These are phyloP conservation scores for Drosophila buzzatii DNA, from an alignment of 2,888 invertebrate species.

Conservation along the genomic window DNA sequence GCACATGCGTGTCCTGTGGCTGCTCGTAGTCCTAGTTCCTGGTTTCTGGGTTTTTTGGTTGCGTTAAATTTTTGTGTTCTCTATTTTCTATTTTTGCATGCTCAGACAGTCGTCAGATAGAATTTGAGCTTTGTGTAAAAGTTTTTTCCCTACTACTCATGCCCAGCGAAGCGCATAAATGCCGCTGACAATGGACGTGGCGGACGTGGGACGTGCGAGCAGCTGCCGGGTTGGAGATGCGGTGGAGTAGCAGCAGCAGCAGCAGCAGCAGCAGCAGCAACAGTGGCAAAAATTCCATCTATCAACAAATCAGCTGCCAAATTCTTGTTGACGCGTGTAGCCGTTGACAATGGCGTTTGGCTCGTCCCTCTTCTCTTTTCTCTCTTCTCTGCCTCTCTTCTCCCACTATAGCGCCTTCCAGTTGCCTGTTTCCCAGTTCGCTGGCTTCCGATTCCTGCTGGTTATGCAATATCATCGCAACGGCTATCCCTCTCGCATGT, in stretches of 20 bases:
- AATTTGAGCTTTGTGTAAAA: constrained; percentile 77
- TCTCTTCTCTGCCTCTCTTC: not conserved
- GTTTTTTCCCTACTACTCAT: constrained; percentile 53
- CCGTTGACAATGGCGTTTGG: constrained; percentile 66
- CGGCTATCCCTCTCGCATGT: constrained; percentile 4
- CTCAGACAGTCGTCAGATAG: constrained; percentile 71
- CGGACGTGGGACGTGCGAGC: not conserved
- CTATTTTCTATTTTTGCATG: constrained; percentile 67
- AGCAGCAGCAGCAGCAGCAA: constrained; percentile 27
- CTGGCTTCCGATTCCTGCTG: constrained; percentile 52
- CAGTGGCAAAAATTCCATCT: constrained; percentile 71
- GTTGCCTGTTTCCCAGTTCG: constrained; percentile 1
- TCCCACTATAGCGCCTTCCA: not conserved
- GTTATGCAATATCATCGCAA: constrained; percentile 61
- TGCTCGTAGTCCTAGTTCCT: constrained; percentile 23
- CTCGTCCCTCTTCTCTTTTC: not conserved
- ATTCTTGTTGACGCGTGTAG: constrained; percentile 80
- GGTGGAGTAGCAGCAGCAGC: constrained; percentile 1
- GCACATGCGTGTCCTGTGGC: constrained; percentile 64
- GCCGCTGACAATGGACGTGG: constrained; percentile 73
- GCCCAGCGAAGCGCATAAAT: constrained; percentile 74
- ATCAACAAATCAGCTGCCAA: constrained; percentile 80
- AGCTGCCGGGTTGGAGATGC: constrained; percentile 1
- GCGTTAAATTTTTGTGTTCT: constrained; percentile 43
- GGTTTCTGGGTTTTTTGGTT: constrained; percentile 32